These are phyloP conservation scores for Pristiophorus japonicus DNA, from an alignment of 2,113 vertebrate genomes.

Conservation along the genomic window DNA sequence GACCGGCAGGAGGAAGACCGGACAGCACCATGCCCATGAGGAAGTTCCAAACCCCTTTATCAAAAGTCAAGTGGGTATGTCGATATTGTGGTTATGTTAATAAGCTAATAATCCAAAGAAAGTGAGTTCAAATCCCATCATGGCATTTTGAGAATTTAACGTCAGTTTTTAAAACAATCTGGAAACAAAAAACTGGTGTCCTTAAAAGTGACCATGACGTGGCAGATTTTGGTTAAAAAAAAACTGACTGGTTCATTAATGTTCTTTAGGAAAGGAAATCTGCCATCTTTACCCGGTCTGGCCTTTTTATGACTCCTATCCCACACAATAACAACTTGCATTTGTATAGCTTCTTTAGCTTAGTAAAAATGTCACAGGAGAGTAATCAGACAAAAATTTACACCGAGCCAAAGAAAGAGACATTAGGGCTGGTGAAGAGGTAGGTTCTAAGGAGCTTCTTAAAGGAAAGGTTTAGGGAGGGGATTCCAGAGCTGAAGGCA, in stretches of 20 bases:
- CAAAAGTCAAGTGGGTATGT: background rate
- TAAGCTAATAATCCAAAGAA: background rate
- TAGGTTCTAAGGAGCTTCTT: background rate
- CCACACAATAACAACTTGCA: no score
- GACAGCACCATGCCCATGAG: no score
- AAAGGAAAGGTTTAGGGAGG: background rate
- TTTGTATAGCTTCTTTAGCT: no score
- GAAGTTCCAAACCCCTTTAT: background rate
- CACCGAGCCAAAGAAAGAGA: background rate
- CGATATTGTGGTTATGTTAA: background rate
- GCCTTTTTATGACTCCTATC: no score
- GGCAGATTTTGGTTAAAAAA: no score
- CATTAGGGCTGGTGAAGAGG: background rate
- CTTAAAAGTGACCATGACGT: no score
- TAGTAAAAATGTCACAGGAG: no score
- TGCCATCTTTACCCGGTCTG: no score
- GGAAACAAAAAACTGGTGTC: background rate
- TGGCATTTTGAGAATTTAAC: background rate
- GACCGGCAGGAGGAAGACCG: background rate
- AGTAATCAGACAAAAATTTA: no score
- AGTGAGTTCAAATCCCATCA: background rate
- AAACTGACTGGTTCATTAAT: no score
- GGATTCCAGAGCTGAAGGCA: background rate
- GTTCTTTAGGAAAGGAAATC: no score
- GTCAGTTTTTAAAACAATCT: background rate